Conservation (phyloP, 2,888 invertebrate species). For the Criorhina ranunculi region DNA sequence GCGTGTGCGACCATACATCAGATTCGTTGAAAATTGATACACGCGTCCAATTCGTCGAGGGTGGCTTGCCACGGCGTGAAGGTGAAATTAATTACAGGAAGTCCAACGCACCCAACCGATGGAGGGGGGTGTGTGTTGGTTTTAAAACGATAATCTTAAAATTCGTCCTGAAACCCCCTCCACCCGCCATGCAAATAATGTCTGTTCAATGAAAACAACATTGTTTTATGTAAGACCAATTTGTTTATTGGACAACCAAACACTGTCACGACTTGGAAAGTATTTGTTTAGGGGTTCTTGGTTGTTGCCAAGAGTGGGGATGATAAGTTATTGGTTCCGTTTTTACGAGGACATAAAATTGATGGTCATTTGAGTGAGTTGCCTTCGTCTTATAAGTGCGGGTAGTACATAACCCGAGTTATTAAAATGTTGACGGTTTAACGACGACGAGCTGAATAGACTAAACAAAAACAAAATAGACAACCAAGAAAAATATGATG, state of each 20-base stretch:
- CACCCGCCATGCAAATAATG: conserved; percentile 3
- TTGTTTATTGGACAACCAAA: conserved; percentile 55
- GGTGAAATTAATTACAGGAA: conserved; percentile 76
- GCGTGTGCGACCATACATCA: conserved; percentile 66
- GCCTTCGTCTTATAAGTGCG: conserved; percentile 61
- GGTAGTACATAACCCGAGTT: conserved; percentile 65
- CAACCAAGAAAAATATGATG: conserved; percentile 62
- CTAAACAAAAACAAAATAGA: conserved; percentile 35
- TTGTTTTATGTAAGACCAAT: conserved; percentile 57
- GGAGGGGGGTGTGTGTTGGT: conserved; percentile 36
- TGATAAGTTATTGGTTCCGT: conserved; percentile 60
- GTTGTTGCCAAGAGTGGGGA: conserved; percentile 1
- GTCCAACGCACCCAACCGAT: conserved; percentile 25
- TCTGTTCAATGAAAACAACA: conserved; percentile 7
- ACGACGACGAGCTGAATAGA: conserved; percentile 57
- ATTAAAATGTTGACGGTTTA: conserved; percentile 73
- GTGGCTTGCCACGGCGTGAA: conserved; percentile 73
- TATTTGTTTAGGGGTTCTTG: conserved; percentile 50
- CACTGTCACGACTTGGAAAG: conserved; percentile 49
- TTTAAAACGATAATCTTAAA: conserved; percentile 39
- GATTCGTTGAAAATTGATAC: conserved; percentile 72
- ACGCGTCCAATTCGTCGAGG: conserved; percentile 77
- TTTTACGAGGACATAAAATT: conserved; percentile 73
- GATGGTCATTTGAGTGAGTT: conserved; percentile 74
- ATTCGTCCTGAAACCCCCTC: not conserved